Evolutionary conservation across 2,888 invertebrate species (phyloP), one percentile per base, ranked within the genome.

Genomic region (Agriopis aurantiaria): DNA sequence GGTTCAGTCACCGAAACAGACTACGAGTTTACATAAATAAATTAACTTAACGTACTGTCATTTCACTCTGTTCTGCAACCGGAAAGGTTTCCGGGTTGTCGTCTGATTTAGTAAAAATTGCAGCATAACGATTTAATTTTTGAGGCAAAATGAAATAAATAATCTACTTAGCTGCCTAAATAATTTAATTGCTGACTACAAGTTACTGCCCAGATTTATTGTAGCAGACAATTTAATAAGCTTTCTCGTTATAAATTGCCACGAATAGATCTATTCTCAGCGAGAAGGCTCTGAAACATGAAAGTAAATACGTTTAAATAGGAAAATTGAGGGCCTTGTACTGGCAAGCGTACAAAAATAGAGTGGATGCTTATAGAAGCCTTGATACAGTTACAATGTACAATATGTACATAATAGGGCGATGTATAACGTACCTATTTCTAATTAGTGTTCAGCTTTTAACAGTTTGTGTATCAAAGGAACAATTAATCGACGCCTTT

Each of bases 231-330:
- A 33, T 33, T 33, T 33, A 5, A 33, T 33, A 33, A 33, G 33
- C 33, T 33, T 33, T 33, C 33, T 5, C 33, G 5, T 71, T 59
- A 67, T 67, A 66, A 66, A 40, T 56, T 51, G 63, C 66, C 59
- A 56, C 56, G 55, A 67, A 71, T 67, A 70, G 70, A 41, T 51
- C 62, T 63, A 60, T 64, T 66, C 61, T 65, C 33, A 63, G 63
- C 58, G 52, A 45, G 60, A 61, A 58, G 68, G 55, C 65, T 66
- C 43, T 55, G 66, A 23, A 59, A 67, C 66, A 64, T 71, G 63
- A 66, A 66, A 62, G 55, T 56, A 53, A 46, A 65, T 61, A 51
- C 17, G 17, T 60, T 45, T 69, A n/a, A n/a, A 68, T 53, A 64
- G 63, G 64, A 64, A 69, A 69, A 59, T 12, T 55, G 14, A 49